A percentile compares a stretch with the other conserved stretches of the same genome.
These are phyloP conservation scores for Chionodraco myersi DNA, from an alignment of 2,113 vertebrate species.

Conservation along the genomic window DNA sequence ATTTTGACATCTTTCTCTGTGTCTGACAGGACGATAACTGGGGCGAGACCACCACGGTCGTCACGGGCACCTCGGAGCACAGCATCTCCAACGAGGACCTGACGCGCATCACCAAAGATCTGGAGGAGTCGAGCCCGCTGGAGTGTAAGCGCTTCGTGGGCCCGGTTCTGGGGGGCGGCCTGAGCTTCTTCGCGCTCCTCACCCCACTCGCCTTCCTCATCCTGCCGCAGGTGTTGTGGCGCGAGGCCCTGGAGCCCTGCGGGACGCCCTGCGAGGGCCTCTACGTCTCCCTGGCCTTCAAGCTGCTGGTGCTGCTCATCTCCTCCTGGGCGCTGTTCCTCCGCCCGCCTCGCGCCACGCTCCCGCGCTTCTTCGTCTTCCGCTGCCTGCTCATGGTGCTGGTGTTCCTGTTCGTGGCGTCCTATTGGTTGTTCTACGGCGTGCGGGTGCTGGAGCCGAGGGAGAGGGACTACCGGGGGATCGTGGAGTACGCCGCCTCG, in stretches of 20 bases:
- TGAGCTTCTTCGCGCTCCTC: conserved; percentile 91
- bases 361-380: conserved; percentile 91
- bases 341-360: conserved; percentile 88
- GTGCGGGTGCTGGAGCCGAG: conserved; percentile 89
- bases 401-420: conserved; percentile 91
- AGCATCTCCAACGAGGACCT: conserved; percentile 96
- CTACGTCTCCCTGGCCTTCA: conserved; percentile 94
- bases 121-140: conserved; percentile 92
- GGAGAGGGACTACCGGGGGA: conserved; percentile 88
- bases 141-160: conserved; percentile 91
- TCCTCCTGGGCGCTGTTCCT: conserved; percentile 95
- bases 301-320: conserved; percentile 92
- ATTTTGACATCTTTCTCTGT: too few species aligned
- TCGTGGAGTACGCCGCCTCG: conserved; percentile 92
- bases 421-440: conserved; percentile 94
- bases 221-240: conserved; percentile 91
- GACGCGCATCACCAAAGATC: conserved; percentile 91
- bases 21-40: conserved; percentile 91
- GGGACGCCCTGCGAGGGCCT: conserved; percentile 93
- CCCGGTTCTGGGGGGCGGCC: conserved; percentile 81
- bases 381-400: conserved; percentile 92
- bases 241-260: conserved; percentile 88
- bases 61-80: conserved; percentile 94
- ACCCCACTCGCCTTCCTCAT: conserved; percentile 92
- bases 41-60: conserved; percentile 94